Conservation (phyloP, 2,797 vertebrate genomes). For the Gallinago solitaria region DNA sequence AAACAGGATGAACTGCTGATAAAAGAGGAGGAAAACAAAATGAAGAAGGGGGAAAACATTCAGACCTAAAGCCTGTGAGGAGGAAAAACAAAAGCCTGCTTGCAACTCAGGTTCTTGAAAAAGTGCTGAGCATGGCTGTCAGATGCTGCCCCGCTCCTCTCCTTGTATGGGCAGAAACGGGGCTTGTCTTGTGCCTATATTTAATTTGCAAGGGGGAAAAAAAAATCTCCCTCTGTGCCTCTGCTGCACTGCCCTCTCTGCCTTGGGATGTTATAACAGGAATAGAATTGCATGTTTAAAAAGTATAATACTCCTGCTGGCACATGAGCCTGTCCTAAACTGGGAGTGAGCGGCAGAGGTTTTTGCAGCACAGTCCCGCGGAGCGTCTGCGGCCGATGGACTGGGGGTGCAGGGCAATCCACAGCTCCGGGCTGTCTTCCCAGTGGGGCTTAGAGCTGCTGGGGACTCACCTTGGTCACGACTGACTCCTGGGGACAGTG, state of each 20-base stretch:
- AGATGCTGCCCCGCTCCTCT: constrained; percentile 35
- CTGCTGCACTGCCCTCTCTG: neutral
- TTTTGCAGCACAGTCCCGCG: neutral
- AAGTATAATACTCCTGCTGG: fast-evolving
- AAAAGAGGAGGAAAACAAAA: neutral
- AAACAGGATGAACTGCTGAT: neutral
- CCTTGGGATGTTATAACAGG: neutral
- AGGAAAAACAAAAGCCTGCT: neutral
- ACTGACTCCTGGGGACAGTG: neutral
- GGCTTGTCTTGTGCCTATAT: constrained; percentile 58
- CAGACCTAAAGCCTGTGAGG: neutral
- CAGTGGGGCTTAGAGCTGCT: neutral
- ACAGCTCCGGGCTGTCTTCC: fast-evolving
- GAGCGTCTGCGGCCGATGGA: neutral
- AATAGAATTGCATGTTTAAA: neutral
- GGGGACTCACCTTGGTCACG: fast-evolving
- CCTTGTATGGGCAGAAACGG: constrained; percentile 69
- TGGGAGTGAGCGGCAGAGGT: neutral
- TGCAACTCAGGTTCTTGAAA: neutral
- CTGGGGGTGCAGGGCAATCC: fast-evolving
- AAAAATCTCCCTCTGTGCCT: neutral
- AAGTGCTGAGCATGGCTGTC: neutral
- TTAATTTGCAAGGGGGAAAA: constrained; percentile 40
- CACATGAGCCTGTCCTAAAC: fast-evolving
- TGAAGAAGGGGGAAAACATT: neutral